phyloP scores from a whole-genome alignment of 2,888 invertebrate species.

The Pocota personata region DNA sequence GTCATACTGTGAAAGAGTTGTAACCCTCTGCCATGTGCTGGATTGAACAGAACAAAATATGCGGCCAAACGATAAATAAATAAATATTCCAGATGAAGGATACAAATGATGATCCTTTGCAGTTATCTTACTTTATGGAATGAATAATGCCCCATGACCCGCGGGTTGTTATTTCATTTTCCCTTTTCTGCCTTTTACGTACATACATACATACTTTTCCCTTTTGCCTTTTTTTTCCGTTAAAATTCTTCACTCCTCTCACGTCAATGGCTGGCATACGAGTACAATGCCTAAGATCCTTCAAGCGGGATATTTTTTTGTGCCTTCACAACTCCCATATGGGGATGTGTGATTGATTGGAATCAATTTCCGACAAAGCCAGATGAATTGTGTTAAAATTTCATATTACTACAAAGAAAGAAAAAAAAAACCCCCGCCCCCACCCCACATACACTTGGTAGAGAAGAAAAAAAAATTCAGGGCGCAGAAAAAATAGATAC shows the following conservation, averaged over 20 bases:
- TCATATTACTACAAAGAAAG: conserved; percentile 48
- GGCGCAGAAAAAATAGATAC: conserved; percentile 16
- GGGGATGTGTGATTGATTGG: conserved; percentile 80
- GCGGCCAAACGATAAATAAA: conserved; percentile 31
- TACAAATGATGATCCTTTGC: conserved; percentile 67
- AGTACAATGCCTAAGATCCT: conserved; percentile 46
- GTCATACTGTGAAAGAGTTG: conserved; percentile 3
- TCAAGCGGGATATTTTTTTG: conserved; percentile 20
- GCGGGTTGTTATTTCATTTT: conserved; percentile 44
- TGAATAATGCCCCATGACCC: conserved; percentile 62
- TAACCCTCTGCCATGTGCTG: background rate
- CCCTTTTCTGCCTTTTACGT: conserved; percentile 4
- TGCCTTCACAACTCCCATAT: conserved; percentile 9
- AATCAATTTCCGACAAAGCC: conserved; percentile 81
- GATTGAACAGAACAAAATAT: conserved; percentile 5
- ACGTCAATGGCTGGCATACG: conserved; percentile 34
- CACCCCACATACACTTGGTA: background rate
- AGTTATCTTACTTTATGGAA: conserved; percentile 67
- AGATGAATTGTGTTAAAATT: conserved; percentile 74
- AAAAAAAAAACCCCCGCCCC: too few relatives aligned
- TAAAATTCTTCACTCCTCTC: conserved; percentile 32
- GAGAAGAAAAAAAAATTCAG: background rate
- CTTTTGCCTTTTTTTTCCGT: background rate
- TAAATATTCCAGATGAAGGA: conserved; percentile 50
- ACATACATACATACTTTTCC: background rate